Evolutionary conservation across 2,888 invertebrate species (phyloP), one percentile per base, ranked within the genome.

Genomic region (Pediacus dermestoides): DNA sequence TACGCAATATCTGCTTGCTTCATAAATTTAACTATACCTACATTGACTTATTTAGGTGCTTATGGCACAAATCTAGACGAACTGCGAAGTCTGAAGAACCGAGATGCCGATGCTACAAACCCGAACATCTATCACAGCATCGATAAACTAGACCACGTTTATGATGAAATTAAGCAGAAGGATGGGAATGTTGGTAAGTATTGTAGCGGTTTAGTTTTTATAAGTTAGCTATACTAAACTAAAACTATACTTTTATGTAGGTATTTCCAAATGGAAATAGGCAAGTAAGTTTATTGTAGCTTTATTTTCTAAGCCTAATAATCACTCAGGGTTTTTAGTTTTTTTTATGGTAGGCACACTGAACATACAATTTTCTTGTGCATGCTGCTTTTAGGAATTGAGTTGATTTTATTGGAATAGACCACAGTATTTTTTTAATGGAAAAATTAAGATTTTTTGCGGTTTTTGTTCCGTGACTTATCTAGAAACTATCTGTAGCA

Each of bases 131-230:
- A 91, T 62, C 83, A 90, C 53, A 83, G 82, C 52, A 84, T 88
- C 32, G 85, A 86, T 50, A 83, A 82, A 52, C 68, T 83, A 37
- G 90, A 91, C 54, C 90, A 91, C 60, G 81, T 91, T 1, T 92
- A 92, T 58, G 90, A 89, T 63, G 91, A 91, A 69, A 90, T 92
- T 48, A 88, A 89, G 58, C 85, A 87, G 34, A 88, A 87, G 60
- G 86, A 85, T 51, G 78, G 76, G 44, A 75, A 75, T 65, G 67
- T 73, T 44, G 83, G 83, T 82, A 68, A 70, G 70, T 48, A 11
- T 3, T 11, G 3, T 11, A 4, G 7, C 3, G 12, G 11, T 28
- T 28, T 11, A 11, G 9, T 31, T 16, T 33, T 26, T 38, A n/a
- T 15, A 9, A 11, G 9, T 12, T 13, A 37, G 15, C 10, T 30